A percentile compares a stretch with the other conserved stretches of the same genome.
Evolutionary conservation across 1,140 invertebrate genomes (phyloP).

Genomic region (Drosophila oshimai): DNA sequence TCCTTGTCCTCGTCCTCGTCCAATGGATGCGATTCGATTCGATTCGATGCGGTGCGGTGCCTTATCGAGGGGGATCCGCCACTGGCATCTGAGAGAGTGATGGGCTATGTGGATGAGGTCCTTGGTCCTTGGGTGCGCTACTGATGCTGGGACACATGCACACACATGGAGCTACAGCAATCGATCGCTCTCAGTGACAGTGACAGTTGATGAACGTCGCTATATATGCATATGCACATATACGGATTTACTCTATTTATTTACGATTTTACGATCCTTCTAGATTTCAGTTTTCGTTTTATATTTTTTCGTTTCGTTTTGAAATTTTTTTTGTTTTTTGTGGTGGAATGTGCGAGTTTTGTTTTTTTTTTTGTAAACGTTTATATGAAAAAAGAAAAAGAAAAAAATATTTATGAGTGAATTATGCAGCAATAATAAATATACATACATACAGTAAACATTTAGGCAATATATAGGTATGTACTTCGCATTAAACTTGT

Average conservation of each 20-base stretch:
- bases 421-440: constrained; percentile 81
- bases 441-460: constrained; percentile 80
- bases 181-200: constrained; percentile 41
- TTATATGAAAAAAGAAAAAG: constrained; percentile 79
- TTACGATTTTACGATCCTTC: constrained; percentile 66
- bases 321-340: constrained; percentile 54
- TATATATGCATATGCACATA: constrained; percentile 33
- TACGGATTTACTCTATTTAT: constrained; percentile 20
- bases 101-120: constrained; percentile 29
- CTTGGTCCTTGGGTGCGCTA: constrained; percentile 39
- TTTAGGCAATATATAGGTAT: constrained; percentile 72
- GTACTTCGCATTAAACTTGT: constrained; percentile 28
- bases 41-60: constrained; percentile 23
- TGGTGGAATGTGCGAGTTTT: constrained; percentile 78
- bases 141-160: constrained; percentile 40
- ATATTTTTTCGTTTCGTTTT: constrained; percentile 31
- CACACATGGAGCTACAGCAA: constrained; percentile 26
- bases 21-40: constrained; percentile 11
- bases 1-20: constrained; percentile 17
- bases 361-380: constrained; percentile 63
- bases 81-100: constrained; percentile 57
- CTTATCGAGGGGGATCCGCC: constrained; percentile 41
- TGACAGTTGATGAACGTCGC: constrained; percentile 40
- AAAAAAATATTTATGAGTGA: constrained; percentile 81
- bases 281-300: constrained; percentile 36